Conservation (phyloP, 2,888 invertebrate genomes). For the Nesidiocoris tenuis region DNA sequence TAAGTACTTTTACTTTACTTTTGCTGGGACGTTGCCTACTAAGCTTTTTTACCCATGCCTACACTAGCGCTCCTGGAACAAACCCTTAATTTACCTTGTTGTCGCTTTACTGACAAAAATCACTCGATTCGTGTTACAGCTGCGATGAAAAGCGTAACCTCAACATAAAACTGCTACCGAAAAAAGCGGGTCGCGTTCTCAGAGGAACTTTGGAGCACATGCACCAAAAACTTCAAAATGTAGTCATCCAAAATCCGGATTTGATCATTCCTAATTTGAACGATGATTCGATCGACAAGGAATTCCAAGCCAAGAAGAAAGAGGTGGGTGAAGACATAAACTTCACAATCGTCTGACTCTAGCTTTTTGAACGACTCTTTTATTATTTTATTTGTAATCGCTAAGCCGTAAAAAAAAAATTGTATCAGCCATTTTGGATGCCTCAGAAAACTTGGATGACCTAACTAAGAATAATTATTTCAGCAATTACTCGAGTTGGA, state of each 20-base stretch:
- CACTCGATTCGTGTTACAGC: slow-evolving; percentile 57
- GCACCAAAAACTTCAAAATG: slow-evolving; percentile 60
- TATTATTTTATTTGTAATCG: too few relatives aligned
- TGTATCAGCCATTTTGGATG: too few relatives aligned
- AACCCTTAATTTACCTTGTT: too few relatives aligned
- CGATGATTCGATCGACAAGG: slow-evolving; percentile 68
- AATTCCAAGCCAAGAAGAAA: slow-evolving; percentile 76
- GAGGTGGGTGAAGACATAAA: slow-evolving; percentile 63
- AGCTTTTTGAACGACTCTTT: too few relatives aligned
- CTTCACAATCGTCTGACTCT: too few relatives aligned
- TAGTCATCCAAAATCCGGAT: slow-evolving; percentile 53
- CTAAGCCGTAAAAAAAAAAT: too few relatives aligned
- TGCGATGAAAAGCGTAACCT: slow-evolving; percentile 81
- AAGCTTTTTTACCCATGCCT: too few relatives aligned
- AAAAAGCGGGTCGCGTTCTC: slow-evolving; percentile 80
- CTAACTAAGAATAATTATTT: too few relatives aligned
- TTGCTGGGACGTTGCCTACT: too few relatives aligned
- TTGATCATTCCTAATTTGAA: slow-evolving; percentile 42
- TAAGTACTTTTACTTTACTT: slow-evolving; percentile 56
- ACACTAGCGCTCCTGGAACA: too few relatives aligned
- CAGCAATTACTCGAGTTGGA: slow-evolving; percentile 84
- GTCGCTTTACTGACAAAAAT: not conserved
- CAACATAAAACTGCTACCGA: slow-evolving; percentile 77
- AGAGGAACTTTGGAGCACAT: slow-evolving; percentile 75
- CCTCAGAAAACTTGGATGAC: too few relatives aligned